Evolutionary conservation across 2,888 invertebrate species (phyloP).

Genomic region (Cynaeus angustus): DNA sequence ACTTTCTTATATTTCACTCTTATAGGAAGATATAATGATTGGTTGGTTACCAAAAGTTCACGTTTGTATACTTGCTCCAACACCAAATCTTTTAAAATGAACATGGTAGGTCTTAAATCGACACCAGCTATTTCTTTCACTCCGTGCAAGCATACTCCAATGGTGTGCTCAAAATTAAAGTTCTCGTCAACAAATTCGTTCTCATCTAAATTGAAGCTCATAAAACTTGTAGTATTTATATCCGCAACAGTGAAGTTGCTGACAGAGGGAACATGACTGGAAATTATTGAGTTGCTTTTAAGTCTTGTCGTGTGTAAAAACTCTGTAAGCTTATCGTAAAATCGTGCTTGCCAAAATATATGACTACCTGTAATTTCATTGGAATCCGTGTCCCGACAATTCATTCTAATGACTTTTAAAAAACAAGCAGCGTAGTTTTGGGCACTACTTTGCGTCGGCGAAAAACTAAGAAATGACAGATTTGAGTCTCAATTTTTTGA

Average conservation of each 20-base stretch:
- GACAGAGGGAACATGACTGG: background rate
- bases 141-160: conserved; percentile 75
- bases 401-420: conserved; percentile 67
- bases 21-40: conserved; percentile 59
- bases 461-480: conserved; percentile 40
- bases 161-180: conserved; percentile 56
- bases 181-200: background rate
- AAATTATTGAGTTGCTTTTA: background rate
- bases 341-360: background rate
- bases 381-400: conserved; percentile 58
- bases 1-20: conserved; percentile 59
- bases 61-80: conserved; percentile 65
- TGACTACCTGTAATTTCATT: background rate
- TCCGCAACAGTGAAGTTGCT: background rate
- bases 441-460: conserved; percentile 14
- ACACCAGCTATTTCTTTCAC: conserved; percentile 73
- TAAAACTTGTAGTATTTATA: background rate
- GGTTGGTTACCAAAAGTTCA: conserved; percentile 58
- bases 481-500: background rate
- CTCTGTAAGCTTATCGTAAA: background rate
- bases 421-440: conserved; percentile 71
- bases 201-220: background rate
- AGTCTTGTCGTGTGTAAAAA: background rate
- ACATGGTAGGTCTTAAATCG: conserved; percentile 71
- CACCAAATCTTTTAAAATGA: conserved; percentile 72